Evolutionary conservation across 2,888 invertebrate species (phyloP).

Genomic region (Drosophila paramelanica): DNA sequence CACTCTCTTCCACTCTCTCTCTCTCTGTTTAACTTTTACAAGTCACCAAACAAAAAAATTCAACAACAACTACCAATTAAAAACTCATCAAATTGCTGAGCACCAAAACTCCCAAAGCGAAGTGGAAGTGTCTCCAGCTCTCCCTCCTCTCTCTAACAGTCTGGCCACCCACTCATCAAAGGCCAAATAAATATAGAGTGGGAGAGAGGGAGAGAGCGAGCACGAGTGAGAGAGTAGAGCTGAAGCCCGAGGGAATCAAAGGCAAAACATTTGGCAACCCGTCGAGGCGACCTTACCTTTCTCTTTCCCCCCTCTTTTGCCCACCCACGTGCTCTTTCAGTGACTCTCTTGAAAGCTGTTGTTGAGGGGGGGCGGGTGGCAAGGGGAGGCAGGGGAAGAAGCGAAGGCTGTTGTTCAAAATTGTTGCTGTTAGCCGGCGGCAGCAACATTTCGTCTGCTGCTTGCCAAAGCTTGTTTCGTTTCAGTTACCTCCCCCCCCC

Average conservation of each 20-base stretch:
- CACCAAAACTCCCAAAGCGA: constrained; percentile 38
- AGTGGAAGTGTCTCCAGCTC: constrained; percentile 11
- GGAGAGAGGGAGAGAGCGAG: background rate
- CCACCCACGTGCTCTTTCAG: background rate
- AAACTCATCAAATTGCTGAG: constrained; percentile 57
- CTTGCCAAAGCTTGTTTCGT: constrained; percentile 66
- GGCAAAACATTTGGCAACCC: constrained; percentile 55
- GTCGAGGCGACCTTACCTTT: constrained; percentile 49
- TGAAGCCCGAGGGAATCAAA: constrained; percentile 32
- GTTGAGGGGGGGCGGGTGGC: background rate
- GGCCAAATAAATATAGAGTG: constrained; percentile 5
- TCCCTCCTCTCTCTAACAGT: background rate
- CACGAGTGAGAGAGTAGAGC: background rate
- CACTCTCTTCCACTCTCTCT: background rate
- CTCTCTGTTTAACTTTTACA: constrained; percentile 9
- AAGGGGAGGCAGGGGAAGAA: background rate
- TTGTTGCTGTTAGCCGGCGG: constrained; percentile 58
- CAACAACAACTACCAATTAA: constrained; percentile 54
- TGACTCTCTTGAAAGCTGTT: constrained; percentile 33
- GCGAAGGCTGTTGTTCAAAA: constrained; percentile 42
- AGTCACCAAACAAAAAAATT: background rate
- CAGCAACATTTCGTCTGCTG: constrained; percentile 64
- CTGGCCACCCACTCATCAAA: constrained; percentile 38
- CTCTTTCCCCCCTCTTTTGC: background rate
- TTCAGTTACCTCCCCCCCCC: constrained; percentile 6